Percentiles rank a stretch among this genome's conserved stretches.
Evolutionary conservation across 2,888 invertebrate genomes (phyloP).

Genomic region (Aethes cnicana): DNA sequence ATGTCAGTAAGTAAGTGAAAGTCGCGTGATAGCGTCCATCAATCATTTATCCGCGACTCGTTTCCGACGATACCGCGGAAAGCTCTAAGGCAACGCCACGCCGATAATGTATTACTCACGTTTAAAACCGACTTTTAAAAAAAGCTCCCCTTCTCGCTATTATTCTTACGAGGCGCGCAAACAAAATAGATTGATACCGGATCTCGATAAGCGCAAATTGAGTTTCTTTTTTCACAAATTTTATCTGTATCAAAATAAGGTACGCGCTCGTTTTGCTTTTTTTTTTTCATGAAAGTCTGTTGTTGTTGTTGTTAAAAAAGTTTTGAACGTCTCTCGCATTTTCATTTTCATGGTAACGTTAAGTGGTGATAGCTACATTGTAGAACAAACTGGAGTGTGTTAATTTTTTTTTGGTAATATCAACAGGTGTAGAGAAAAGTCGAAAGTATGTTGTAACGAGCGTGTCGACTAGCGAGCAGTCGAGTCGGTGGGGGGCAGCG

Average conservation of each 20-base stretch:
- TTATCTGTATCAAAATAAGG: constrained; percentile 41
- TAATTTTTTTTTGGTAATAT: too few relatives aligned
- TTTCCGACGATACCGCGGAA: constrained; percentile 68
- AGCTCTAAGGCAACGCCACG: constrained; percentile 73
- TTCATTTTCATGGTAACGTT: constrained; percentile 22
- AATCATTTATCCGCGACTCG: constrained; percentile 75
- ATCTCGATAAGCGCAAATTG: constrained; percentile 63
- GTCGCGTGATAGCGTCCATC: constrained; percentile 69
- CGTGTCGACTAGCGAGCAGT: too few relatives aligned
- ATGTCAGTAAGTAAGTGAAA: constrained; percentile 72
- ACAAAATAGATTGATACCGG: constrained; percentile 74
- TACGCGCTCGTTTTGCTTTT: constrained; percentile 39
- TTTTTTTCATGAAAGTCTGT: constrained; percentile 31
- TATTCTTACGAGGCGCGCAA: constrained; percentile 63
- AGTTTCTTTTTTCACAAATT: constrained; percentile 57
- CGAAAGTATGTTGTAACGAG: too few relatives aligned
- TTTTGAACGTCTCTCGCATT: constrained; percentile 22
- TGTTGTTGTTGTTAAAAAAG: constrained; percentile 31
- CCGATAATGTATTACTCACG: constrained; percentile 77
- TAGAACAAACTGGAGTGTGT: constrained; percentile 1
- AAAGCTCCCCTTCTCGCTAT: constrained; percentile 53
- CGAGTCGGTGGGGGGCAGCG: constrained; percentile 5
- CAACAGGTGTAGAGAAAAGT: too few relatives aligned
- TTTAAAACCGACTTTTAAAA: constrained; percentile 72
- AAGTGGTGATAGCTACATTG: constrained; percentile 9